Evolutionary conservation across 1,140 invertebrate species (phyloP).

Genomic region (Caenorhabditis latens): DNA sequence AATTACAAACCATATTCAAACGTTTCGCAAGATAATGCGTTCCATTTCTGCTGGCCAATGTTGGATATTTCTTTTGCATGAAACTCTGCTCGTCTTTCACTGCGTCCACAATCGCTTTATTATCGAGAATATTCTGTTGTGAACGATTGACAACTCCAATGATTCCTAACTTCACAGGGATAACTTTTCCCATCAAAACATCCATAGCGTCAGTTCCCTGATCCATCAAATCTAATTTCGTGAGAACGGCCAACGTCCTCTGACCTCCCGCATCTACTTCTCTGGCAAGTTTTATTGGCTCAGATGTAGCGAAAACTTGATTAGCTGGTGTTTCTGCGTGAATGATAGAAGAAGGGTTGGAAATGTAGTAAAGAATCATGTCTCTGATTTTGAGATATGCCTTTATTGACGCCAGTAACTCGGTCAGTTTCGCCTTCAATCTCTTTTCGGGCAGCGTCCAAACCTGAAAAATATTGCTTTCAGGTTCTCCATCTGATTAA

Average conservation of each 20-base stretch:
- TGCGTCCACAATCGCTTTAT: constrained; percentile 88
- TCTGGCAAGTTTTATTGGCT: constrained; percentile 92
- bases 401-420: constrained; percentile 92
- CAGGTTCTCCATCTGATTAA: background rate
- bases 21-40: constrained; percentile 97
- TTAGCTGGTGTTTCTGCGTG: constrained; percentile 91
- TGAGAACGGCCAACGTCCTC: constrained; percentile 95
- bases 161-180: constrained; percentile 97
- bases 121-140: constrained; percentile 88
- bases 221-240: constrained; percentile 99
- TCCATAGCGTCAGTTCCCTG: constrained; percentile 97
- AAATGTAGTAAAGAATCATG: constrained; percentile 80
- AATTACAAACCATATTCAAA: constrained; percentile 84
- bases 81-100: constrained; percentile 94
- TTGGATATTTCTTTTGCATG: constrained; percentile 95
- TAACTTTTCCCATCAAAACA: constrained; percentile 94
- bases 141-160: constrained; percentile 98
- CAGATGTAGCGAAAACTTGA: constrained; percentile 96
- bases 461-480: constrained; percentile 81
- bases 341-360: constrained; percentile 82
- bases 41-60: constrained; percentile 93
- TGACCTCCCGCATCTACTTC: constrained; percentile 92
- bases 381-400: constrained; percentile 86
- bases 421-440: constrained; percentile 92
- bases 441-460: constrained; percentile 90